These are phyloP conservation scores for Cryptoleucopteryx plumbea DNA, from an alignment of 2,113 vertebrate genomes.

Conservation along the genomic window DNA sequence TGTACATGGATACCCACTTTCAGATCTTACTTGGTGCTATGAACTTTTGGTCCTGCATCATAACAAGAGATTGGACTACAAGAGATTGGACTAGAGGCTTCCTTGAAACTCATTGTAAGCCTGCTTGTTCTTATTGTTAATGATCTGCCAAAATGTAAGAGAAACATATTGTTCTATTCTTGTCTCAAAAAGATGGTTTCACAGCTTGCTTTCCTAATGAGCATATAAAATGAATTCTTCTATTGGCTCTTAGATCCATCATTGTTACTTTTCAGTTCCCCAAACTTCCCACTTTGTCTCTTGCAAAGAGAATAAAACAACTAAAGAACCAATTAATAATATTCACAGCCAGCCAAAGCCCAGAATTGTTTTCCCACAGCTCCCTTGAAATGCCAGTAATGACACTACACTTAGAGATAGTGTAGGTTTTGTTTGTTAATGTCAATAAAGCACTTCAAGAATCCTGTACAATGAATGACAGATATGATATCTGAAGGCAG, in stretches of 20 bases:
- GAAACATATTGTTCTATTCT: not conserved
- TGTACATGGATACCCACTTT: not conserved
- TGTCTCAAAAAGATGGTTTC: not conserved
- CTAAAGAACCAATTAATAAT: not conserved
- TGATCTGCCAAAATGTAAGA: not conserved
- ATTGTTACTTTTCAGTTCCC: not conserved
- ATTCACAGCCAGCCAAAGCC: not conserved
- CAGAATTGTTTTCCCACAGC: not conserved
- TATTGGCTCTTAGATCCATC: not conserved
- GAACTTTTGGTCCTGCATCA: not conserved
- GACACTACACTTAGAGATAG: not conserved
- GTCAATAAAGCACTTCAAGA: not conserved
- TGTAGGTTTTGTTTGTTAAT: constrained; percentile 10
- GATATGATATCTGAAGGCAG: not conserved
- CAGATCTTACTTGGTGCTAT: not conserved
- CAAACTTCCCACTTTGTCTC: not conserved
- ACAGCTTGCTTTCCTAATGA: not conserved
- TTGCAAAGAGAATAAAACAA: not conserved
- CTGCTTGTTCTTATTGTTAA: not conserved
- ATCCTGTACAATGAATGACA: not conserved
- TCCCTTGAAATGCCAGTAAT: not conserved
- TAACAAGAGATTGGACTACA: not conserved
- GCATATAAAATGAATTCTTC: not conserved
- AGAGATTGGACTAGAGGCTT: not conserved
- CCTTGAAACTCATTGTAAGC: not conserved